Conservation (phyloP, 1,140 invertebrate genomes). For the Chironomus tepperi region DNA sequence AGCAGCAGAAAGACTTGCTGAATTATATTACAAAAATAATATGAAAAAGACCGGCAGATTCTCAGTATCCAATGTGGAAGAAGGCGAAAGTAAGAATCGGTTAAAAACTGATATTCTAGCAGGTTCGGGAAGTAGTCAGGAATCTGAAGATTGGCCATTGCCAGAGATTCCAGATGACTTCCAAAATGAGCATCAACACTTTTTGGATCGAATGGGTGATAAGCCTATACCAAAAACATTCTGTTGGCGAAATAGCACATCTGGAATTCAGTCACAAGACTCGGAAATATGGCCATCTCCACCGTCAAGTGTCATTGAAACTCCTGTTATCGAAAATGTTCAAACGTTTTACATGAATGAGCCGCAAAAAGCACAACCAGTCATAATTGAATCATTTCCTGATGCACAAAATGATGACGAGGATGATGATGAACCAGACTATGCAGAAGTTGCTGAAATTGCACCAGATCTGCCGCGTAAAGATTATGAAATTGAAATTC, state of each 20-base stretch:
- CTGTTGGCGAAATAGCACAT: conserved; percentile 37
- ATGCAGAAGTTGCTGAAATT: conserved; percentile 37
- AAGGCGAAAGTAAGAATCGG: conserved; percentile 27
- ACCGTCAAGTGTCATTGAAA: conserved; percentile 57
- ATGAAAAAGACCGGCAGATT: conserved; percentile 39
- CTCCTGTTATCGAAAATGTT: conserved; percentile 64
- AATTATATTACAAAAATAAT: conserved; percentile 41
- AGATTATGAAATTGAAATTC: conserved; percentile 24
- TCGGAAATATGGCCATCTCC: conserved; percentile 71
- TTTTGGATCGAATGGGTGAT: conserved; percentile 26
- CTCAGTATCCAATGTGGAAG: conserved; percentile 38
- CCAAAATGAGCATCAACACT: conserved; percentile 28
- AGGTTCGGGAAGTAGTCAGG: conserved; percentile 44
- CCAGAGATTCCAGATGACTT: conserved; percentile 50
- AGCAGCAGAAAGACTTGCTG: conserved; percentile 36
- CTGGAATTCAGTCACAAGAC: conserved; percentile 40
- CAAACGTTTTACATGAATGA: conserved; percentile 75
- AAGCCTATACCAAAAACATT: conserved; percentile 39
- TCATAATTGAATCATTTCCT: conserved; percentile 50
- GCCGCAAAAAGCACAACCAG: conserved; percentile 56
- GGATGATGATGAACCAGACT: conserved; percentile 45
- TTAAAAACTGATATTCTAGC: conserved; percentile 7
- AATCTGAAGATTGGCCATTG: conserved; percentile 59
- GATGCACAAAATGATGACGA: conserved; percentile 48
- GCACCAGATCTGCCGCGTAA: conserved; percentile 30